A percentile compares a stretch with the other conserved stretches of the same genome.
Evolutionary conservation across 2,113 vertebrate species (phyloP).

Genomic region (Glaucomys volans): DNA sequence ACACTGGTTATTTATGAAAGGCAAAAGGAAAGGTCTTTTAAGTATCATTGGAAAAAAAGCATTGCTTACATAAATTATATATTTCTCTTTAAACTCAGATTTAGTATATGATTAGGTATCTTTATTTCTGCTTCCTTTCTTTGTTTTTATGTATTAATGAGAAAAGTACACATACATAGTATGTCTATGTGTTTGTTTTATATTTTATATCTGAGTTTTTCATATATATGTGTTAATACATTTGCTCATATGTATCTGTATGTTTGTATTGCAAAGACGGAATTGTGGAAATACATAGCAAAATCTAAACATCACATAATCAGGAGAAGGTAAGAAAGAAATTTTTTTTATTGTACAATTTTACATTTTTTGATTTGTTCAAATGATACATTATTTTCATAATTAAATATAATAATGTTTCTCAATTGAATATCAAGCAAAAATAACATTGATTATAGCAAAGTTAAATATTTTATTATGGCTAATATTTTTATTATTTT

Average conservation of each 20-base stretch:
- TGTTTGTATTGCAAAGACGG: not conserved
- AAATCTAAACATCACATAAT: not conserved
- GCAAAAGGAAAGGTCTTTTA: not conserved
- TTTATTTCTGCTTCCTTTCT: not conserved
- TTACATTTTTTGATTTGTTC: not conserved
- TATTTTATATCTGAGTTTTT: not conserved
- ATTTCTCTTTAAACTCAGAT: not conserved
- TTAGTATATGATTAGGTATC: not conserved
- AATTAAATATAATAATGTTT: not conserved
- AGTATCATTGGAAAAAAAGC: not conserved
- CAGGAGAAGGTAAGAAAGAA: not conserved
- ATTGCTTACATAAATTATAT: not conserved
- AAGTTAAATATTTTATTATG: not conserved
- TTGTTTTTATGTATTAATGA: not conserved
- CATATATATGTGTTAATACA: not conserved
- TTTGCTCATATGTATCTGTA: not conserved
- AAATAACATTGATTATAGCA: not conserved
- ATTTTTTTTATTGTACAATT: not conserved
- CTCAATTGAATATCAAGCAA: not conserved
- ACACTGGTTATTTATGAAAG: not conserved
- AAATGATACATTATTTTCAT: not conserved
- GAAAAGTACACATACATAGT: not conserved
- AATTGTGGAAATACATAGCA: not conserved
- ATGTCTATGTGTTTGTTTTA: not conserved
- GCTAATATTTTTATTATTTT: not conserved